A percentile compares a stretch with the other conserved stretches of the same genome.
phyloP scores from a whole-genome alignment of 2,113 vertebrate species.

The Hemicordylus capensis region DNA sequence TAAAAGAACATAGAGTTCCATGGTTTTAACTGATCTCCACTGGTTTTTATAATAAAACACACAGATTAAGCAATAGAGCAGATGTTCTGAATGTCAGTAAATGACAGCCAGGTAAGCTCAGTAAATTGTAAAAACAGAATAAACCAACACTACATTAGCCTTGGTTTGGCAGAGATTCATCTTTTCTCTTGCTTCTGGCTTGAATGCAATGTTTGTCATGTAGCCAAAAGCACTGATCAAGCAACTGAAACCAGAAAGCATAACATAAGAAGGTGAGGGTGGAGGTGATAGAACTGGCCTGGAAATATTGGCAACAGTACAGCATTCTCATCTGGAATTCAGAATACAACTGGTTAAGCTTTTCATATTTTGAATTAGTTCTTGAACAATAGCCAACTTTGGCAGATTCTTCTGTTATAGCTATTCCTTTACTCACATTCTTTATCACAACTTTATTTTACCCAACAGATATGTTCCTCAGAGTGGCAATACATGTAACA shows the following conservation, averaged over 20 bases:
- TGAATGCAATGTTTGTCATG: slow-evolving; percentile 11
- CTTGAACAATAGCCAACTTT: slow-evolving; percentile 10
- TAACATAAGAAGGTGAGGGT: slow-evolving; percentile 9
- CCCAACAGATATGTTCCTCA: slow-evolving; percentile 1
- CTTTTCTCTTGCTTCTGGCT: slow-evolving; percentile 38
- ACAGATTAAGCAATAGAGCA: slow-evolving; percentile 3
- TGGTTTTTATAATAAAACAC: slow-evolving; percentile 13
- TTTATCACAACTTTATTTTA: neutral
- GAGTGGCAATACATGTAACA: neutral
- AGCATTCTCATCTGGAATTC: neutral
- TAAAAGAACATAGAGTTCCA: neutral
- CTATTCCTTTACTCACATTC: slow-evolving; percentile 4
- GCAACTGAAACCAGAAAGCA: slow-evolving; percentile 34
- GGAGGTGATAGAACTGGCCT: neutral
- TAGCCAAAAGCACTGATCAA: slow-evolving; percentile 40
- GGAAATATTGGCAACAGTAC: slow-evolving; percentile 10
- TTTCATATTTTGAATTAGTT: neutral
- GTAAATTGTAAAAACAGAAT: slow-evolving; percentile 46
- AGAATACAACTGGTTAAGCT: neutral
- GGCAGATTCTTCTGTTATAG: slow-evolving; percentile 19
- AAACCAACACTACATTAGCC: slow-evolving; percentile 37
- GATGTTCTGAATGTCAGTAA: slow-evolving; percentile 25
- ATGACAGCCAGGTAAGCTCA: slow-evolving; percentile 25
- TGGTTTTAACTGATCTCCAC: neutral
- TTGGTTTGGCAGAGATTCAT: slow-evolving; percentile 45